These are phyloP conservation scores for Cyprinodon tularosa DNA, from an alignment of 2,113 vertebrate genomes.

Conservation along the genomic window DNA sequence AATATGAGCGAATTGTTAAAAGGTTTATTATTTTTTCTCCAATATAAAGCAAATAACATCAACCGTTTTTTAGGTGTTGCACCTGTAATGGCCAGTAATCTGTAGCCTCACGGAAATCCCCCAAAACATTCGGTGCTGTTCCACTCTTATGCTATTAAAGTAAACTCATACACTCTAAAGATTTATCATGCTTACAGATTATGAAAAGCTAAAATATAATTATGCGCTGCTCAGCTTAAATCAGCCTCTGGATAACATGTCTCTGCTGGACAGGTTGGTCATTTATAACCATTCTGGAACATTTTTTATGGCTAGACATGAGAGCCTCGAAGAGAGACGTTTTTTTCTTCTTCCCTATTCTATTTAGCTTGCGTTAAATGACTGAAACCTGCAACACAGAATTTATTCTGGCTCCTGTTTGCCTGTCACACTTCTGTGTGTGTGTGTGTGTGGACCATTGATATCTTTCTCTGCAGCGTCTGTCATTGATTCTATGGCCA, in stretches of 20 bases:
- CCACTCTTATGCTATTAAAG: no score
- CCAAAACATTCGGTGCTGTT: no score
- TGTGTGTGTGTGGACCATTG: constrained; percentile 16
- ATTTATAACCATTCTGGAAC: constrained; percentile 35
- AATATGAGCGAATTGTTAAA: background rate
- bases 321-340: background rate
- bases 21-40: no score
- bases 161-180: no score
- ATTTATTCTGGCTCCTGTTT: constrained; percentile 18
- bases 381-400: constrained; percentile 10
- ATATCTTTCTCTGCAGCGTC: constrained; percentile 32
- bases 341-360: background rate
- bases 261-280: constrained; percentile 41
- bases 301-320: constrained; percentile 41
- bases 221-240: constrained; percentile 49
- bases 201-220: constrained; percentile 42
- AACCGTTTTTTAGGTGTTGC: background rate
- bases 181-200: background rate
- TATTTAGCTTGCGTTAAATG: constrained; percentile 1
- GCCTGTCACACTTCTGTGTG: background rate
- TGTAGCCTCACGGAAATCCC: background rate
- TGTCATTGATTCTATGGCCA: constrained; percentile 33
- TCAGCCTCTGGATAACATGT: constrained; percentile 56
- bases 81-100: background rate
- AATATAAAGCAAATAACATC: background rate